phyloP scores from a whole-genome alignment of 2,113 vertebrate genomes.

The Ictalurus punctatus region DNA sequence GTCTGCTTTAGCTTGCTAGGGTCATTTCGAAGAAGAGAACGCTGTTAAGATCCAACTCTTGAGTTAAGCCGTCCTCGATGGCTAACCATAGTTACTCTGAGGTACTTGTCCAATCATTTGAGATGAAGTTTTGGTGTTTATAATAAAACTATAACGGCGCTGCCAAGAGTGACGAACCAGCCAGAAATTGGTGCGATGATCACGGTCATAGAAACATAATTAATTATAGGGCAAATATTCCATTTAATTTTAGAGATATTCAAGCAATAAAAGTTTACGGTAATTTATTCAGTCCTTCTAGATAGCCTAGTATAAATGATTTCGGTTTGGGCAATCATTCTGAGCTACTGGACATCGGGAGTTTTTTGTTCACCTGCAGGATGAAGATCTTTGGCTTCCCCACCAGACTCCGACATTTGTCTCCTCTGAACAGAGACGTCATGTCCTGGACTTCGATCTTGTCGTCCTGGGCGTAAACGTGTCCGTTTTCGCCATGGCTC shows the following conservation, averaged over 20 bases:
- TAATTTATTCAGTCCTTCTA: not conserved
- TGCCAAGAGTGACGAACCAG: not conserved
- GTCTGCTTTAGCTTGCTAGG: not conserved
- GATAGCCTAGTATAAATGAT: not conserved
- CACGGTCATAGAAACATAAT: not conserved
- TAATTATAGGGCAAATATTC: not conserved
- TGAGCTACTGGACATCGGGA: not conserved
- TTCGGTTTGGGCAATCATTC: not conserved
- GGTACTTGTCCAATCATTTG: not conserved
- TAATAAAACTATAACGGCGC: not conserved
- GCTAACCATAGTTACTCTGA: not conserved
- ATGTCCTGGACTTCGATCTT: conserved; percentile 80
- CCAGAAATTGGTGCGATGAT: not conserved
- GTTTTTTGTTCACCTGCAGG: conserved; percentile 79
- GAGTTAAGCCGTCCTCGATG: not conserved
- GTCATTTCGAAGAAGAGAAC: not conserved
- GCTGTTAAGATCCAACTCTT: not conserved
- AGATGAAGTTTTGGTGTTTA: not conserved
- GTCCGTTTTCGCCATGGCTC: conserved; percentile 87
- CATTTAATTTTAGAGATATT: not conserved
- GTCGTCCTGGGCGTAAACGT: conserved; percentile 79
- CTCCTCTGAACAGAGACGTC: conserved; percentile 83
- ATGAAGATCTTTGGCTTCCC: conserved; percentile 98
- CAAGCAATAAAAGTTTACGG: not conserved
- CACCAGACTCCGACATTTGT: conserved; percentile 83